Conservation (phyloP, 2,113 vertebrate genomes). For the Prionailurus viverrinus region DNA sequence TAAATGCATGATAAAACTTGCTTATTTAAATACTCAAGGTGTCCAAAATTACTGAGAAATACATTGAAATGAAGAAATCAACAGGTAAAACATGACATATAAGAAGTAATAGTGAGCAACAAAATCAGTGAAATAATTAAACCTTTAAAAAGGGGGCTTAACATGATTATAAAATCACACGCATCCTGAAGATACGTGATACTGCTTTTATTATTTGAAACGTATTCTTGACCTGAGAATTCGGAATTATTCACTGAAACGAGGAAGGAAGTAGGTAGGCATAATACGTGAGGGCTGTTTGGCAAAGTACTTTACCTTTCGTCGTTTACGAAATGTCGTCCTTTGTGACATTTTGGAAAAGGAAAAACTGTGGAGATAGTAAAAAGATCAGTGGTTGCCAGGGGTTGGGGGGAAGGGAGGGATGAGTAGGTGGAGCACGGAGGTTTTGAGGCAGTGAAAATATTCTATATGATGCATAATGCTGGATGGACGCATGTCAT, state of each 20-base stretch:
- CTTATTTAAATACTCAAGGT: background rate
- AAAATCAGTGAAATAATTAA: background rate
- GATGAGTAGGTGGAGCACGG: background rate
- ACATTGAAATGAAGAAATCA: background rate
- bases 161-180: background rate
- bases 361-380: background rate
- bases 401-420: background rate
- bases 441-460: background rate
- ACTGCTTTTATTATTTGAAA: background rate
- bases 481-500: too few species aligned
- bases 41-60: background rate
- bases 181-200: background rate
- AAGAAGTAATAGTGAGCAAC: background rate
- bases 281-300: background rate
- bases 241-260: background rate
- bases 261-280: background rate
- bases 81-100: background rate
- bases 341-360: background rate
- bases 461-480: background rate
- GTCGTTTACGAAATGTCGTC: background rate
- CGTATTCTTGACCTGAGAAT: background rate
- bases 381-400: background rate
- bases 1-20: background rate
- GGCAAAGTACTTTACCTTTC: background rate
- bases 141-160: background rate